A percentile compares a stretch with the other conserved stretches of the same genome.
Evolutionary conservation across 1,140 invertebrate genomes (phyloP).

Genomic region (Olivierus martensii): DNA sequence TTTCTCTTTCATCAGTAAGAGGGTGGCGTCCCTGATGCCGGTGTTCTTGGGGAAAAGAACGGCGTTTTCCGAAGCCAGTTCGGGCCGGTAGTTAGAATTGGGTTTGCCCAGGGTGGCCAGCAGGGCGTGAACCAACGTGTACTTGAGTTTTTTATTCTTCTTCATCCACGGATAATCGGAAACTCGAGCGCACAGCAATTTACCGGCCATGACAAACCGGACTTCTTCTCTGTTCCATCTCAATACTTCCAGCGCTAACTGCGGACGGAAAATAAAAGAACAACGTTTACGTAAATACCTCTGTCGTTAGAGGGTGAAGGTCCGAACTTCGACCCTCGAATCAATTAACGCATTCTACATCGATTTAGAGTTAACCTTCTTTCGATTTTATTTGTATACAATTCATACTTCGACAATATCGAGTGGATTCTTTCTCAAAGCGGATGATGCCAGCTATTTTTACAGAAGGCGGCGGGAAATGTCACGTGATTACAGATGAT

Average conservation of each 20-base stretch:
- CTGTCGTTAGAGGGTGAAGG: no score
- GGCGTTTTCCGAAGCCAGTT: conserved; percentile 34
- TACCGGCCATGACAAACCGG: conserved; percentile 71
- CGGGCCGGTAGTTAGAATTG: conserved; percentile 28
- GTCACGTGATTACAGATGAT: no score
- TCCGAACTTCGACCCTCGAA: no score
- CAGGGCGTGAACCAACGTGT: conserved; percentile 69
- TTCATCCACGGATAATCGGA: conserved; percentile 48
- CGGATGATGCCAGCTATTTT: no score
- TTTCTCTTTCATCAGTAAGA: conserved; percentile 79
- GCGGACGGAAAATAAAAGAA: no score
- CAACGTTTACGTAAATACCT: no score
- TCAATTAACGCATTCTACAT: no score
- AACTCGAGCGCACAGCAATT: conserved; percentile 67
- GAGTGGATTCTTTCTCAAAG: no score
- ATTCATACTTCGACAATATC: no score
- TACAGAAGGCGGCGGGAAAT: no score
- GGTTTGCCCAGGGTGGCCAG: conserved; percentile 47
- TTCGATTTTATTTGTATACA: no score
- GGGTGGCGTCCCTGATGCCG: conserved; percentile 67
- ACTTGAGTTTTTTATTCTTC: conserved; percentile 69
- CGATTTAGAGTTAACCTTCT: no score
- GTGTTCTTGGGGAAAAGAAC: conserved; percentile 46
- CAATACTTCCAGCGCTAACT: conserved; percentile 69
- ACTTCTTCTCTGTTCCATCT: conserved; percentile 81